phyloP scores from a whole-genome alignment of 2,888 invertebrate genomes.

The Drosophila robusta region DNA sequence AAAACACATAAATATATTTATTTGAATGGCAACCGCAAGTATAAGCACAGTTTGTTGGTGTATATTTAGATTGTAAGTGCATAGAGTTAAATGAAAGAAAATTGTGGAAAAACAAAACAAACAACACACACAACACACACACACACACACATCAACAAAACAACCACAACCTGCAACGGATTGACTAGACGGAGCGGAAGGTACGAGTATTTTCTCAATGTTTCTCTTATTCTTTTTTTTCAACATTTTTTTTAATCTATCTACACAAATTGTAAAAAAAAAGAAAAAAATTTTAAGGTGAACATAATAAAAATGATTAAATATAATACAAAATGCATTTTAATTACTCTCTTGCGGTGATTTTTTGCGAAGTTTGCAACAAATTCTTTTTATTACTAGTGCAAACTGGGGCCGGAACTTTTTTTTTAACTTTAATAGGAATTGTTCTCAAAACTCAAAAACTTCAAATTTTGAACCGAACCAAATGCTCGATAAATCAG shows the following conservation, averaged over 20 bases:
- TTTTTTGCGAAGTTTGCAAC: no score
- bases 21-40: constrained; percentile 11
- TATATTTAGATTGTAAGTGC: constrained; percentile 50
- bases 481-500: no score
- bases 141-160: constrained; percentile 13
- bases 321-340: constrained; percentile 13
- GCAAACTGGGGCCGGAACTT: no score
- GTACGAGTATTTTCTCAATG: constrained; percentile 55
- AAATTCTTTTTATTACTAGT: no score
- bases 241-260: constrained; percentile 27
- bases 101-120: background rate
- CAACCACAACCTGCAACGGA: constrained; percentile 18
- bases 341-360: background rate
- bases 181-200: constrained; percentile 26
- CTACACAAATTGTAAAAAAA: constrained; percentile 49
- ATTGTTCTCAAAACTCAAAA: no score
- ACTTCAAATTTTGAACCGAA: no score
- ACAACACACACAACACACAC: constrained; percentile 8
- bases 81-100: constrained; percentile 39
- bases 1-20: background rate
- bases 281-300: constrained; percentile 30
- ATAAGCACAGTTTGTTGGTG: constrained; percentile 27
- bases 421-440: no score
- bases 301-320: constrained; percentile 42
- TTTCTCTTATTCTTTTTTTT: constrained; percentile 30